These are phyloP conservation scores for Synergus gifuensis DNA, from an alignment of 2,888 invertebrate species.

Conservation along the genomic window DNA sequence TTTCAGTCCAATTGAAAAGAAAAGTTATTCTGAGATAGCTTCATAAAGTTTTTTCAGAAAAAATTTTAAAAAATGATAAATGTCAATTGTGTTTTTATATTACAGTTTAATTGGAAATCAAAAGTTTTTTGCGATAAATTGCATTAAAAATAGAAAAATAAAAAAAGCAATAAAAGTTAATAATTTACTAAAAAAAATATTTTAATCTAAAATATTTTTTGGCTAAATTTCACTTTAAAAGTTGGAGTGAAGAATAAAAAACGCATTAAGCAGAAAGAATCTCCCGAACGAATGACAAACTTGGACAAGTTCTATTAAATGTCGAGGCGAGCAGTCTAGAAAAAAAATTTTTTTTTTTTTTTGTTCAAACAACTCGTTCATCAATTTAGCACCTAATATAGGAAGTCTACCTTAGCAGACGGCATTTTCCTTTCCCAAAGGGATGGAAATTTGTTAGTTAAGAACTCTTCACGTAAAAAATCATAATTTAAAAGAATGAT, in stretches of 20 bases:
- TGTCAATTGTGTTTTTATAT: too few species aligned
- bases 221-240: not conserved
- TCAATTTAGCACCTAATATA: slow-evolving; percentile 70
- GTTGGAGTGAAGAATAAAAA: not conserved
- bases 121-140: too few species aligned
- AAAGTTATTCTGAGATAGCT: too few species aligned
- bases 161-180: too few species aligned
- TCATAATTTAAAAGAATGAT: not conserved
- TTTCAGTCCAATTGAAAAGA: too few species aligned
- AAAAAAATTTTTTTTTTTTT: slow-evolving; percentile 61
- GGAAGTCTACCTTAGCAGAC: slow-evolving; percentile 30
- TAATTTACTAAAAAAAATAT: too few species aligned
- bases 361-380: slow-evolving; percentile 70
- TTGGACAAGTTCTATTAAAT: slow-evolving; percentile 76
- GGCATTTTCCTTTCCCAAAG: not conserved
- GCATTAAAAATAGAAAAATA: not conserved
- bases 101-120: too few species aligned
- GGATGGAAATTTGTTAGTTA: not conserved
- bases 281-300: slow-evolving; percentile 67
- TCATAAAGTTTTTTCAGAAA: too few species aligned
- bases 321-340: slow-evolving; percentile 60
- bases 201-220: not conserved
- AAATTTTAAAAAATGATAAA: too few species aligned
- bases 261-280: not conserved
- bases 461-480: not conserved